Evolutionary conservation across 2,888 invertebrate species (phyloP).

Genomic region (Eupithecia inturbata): DNA sequence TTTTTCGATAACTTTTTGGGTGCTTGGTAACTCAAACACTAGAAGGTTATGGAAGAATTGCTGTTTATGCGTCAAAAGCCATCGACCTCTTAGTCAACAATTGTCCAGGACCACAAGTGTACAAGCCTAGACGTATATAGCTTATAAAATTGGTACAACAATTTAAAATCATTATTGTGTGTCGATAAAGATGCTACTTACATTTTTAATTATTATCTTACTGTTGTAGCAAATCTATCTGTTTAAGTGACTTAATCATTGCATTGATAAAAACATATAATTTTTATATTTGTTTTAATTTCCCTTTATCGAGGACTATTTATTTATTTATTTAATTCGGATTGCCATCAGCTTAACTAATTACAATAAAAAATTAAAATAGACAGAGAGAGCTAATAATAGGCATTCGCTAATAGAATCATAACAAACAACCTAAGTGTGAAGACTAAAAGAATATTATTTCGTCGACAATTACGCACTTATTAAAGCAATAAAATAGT

Average conservation of each 20-base stretch:
- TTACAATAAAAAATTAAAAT: too few species aligned
- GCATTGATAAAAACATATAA: background rate
- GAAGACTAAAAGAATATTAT: too few species aligned
- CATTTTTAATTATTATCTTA: background rate
- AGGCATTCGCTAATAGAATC: too few species aligned
- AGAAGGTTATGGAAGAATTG: slow-evolving; percentile 63
- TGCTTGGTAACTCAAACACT: slow-evolving; percentile 71
- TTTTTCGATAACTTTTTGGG: slow-evolving; percentile 70
- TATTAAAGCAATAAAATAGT: too few species aligned
- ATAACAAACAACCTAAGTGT: too few species aligned
- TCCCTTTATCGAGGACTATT: background rate
- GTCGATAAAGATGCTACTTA: background rate
- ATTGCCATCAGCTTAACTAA: too few species aligned
- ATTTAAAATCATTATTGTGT: background rate
- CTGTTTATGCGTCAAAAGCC: background rate
- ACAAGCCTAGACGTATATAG: background rate
- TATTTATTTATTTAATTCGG: too few species aligned
- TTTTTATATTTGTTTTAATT: background rate
- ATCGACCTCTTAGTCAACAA: slow-evolving; percentile 6
- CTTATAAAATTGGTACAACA: background rate
- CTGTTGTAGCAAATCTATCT: background rate
- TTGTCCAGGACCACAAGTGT: background rate
- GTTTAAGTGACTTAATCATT: background rate
- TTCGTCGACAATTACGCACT: too few species aligned
- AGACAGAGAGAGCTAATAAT: too few species aligned